A percentile compares a stretch with the other conserved stretches of the same genome.
These are phyloP conservation scores for Cheilosia soror DNA, from an alignment of 2,888 invertebrate genomes.

Conservation along the genomic window DNA sequence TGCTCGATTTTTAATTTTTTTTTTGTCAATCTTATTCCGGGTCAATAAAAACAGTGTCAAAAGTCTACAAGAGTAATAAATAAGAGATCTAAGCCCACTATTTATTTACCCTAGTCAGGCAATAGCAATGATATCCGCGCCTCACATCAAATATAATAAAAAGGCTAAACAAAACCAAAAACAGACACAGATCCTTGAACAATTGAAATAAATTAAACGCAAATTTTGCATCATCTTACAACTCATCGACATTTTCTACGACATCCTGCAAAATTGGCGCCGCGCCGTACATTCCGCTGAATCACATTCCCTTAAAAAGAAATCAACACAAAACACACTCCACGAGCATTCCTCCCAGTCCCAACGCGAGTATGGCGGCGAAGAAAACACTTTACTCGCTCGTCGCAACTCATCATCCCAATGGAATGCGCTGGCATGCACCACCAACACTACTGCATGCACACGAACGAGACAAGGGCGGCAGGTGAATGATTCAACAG, in stretches of 20 bases:
- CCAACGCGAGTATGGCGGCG: conserved; percentile 1
- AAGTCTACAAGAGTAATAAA: too few relatives aligned
- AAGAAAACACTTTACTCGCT: conserved; percentile 49
- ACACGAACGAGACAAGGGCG: conserved; percentile 49
- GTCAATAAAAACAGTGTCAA: too few relatives aligned
- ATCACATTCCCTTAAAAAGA: conserved; percentile 57
- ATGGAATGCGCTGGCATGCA: conserved; percentile 66
- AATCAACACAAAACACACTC: conserved; percentile 34
- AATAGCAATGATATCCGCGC: too few relatives aligned
- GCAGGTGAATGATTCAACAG: conserved; percentile 72
- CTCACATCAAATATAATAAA: too few relatives aligned
- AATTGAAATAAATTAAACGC: conserved; percentile 10
- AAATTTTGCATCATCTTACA: conserved; percentile 19
- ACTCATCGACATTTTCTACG: conserved; percentile 7
- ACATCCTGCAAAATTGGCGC: conserved; percentile 53
- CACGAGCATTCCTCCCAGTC: conserved; percentile 31
- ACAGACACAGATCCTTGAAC: conserved; percentile 12
- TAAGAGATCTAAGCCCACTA: too few relatives aligned
- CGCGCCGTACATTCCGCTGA: conserved; percentile 48
- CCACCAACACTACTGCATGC: conserved; percentile 43
- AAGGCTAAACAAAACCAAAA: not conserved
- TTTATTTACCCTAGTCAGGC: too few relatives aligned
- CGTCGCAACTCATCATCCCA: conserved; percentile 64
- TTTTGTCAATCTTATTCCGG: too few relatives aligned
- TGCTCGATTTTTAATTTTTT: too few relatives aligned